Base-by-base conservation (phyloP, 2,113 vertebrate genomes). In the Pseudolaguvia tuberculata region DNA sequence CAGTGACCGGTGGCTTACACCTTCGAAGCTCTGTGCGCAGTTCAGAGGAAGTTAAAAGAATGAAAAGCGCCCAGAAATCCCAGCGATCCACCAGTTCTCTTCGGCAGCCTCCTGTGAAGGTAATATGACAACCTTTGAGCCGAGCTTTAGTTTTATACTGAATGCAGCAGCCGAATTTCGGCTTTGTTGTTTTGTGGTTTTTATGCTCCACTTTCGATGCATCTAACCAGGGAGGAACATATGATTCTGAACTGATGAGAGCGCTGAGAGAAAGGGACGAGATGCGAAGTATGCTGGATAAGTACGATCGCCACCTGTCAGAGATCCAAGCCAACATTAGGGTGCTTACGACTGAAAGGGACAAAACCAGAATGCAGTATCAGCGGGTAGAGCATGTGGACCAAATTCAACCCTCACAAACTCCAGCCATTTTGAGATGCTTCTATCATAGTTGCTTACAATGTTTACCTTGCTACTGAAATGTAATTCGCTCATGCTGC, bases 281-380 rank as follows among this genome's bases (percentile, higher is more conserved):
- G 53, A 79, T 91, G 75, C 90, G 88, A 76, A 85, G 83, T 78
- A 88, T 84, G 51, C 73, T 92, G 79, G 90, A 89, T 82, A 93
- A 90, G 78, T 86, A 89, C 47, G 83, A 94, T 73, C 78, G 79
- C 45, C 84, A 85, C 76, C 53, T 93, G 78, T 87, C 90, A 80
- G 91, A 94, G 89, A 89, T 92, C 80, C 92, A 93, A 86, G 90
- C 85, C 72, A 92, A 93, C 39, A 57, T 92, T 55, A 89, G 90
- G 79, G 89, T 94, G 82, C 89, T 93, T 76, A 91, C 85, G 73
- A 89, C 90, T 52, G 92, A 93, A 66, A 88, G 91, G 78, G 89
- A 93, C 67, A 92, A 92, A 85, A 87, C 80, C 70, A 79, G 83
- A 76, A 70, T 42, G 76, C 85, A 91, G 78, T 92, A 91, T 83